Percentiles rank a stretch among this genome's conserved stretches.
Evolutionary conservation across 2,888 invertebrate genomes (phyloP).

Genomic region (Lycaena phlaeas): DNA sequence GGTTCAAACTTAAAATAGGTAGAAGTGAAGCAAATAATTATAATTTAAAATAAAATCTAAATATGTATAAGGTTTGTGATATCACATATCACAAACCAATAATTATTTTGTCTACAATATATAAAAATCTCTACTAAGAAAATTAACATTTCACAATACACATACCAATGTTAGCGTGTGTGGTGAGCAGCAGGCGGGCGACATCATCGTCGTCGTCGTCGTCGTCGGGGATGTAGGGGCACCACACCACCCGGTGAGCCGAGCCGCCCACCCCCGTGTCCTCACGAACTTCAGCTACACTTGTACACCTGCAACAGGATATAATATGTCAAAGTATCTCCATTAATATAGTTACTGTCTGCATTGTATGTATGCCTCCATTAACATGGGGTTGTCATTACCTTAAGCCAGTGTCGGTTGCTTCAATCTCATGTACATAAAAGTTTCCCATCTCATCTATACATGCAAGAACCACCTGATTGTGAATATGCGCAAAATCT

Average conservation of each 20-base stretch:
- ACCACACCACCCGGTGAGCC: conserved; percentile 87
- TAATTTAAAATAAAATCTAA: no score
- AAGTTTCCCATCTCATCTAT: conserved; percentile 90
- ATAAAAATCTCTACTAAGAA: no score
- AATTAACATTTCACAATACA: no score
- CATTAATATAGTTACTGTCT: no score
- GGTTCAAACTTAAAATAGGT: no score
- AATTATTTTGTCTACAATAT: no score
- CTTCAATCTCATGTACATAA: conserved; percentile 84
- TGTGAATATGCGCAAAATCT: conserved; percentile 88
- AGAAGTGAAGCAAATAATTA: no score
- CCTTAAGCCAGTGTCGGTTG: conserved; percentile 69
- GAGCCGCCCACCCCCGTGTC: conserved; percentile 36
- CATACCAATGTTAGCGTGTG: conserved; percentile 81
- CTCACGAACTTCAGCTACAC: conserved; percentile 75
- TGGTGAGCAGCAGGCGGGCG: conserved; percentile 84
- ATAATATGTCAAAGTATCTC: no score
- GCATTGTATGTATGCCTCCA: no score
- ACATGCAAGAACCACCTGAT: conserved; percentile 85
- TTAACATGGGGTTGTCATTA: no score
- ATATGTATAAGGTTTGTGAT: no score
- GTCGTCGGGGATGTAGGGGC: conserved; percentile 88
- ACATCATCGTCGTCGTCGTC: conserved; percentile 80
- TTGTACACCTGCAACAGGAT: conserved; percentile 51
- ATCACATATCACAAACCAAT: no score